Percentiles rank a stretch among this genome's conserved stretches.
Conservation (phyloP, 2,888 invertebrate genomes). For the Apodemia zela region DNA sequence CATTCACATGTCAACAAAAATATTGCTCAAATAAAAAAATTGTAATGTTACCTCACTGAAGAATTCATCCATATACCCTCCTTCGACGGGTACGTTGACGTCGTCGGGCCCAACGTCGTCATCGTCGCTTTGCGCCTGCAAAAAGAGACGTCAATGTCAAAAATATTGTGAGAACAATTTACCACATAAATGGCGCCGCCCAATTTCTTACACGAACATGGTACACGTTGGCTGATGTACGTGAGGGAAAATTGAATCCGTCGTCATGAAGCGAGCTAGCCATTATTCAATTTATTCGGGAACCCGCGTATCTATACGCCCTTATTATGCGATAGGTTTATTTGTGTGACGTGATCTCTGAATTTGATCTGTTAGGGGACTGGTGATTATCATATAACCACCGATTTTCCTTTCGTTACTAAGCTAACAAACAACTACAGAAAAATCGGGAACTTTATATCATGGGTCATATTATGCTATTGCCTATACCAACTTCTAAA, state of each 20-base stretch:
- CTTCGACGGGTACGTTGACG: slow-evolving; percentile 97
- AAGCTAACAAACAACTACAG: no score
- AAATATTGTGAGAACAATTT: not conserved
- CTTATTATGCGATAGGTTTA: slow-evolving; percentile 40
- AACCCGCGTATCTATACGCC: slow-evolving; percentile 47
- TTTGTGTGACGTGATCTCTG: slow-evolving; percentile 21
- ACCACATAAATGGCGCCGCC: slow-evolving; percentile 1
- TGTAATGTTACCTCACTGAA: slow-evolving; percentile 92
- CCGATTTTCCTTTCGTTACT: no score
- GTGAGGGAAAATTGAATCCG: slow-evolving; percentile 67
- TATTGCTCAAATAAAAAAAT: no score
- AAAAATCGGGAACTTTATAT: no score
- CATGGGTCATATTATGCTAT: no score
- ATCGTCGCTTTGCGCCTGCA: slow-evolving; percentile 97
- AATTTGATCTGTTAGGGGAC: not conserved
- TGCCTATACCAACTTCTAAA: no score
- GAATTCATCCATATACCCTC: slow-evolving; percentile 99
- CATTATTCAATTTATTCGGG: slow-evolving; percentile 70
- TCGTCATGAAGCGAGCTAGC: slow-evolving; percentile 59
- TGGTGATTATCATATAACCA: no score
- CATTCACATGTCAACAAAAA: no score
- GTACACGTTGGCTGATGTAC: slow-evolving; percentile 41
- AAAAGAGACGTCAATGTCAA: slow-evolving; percentile 24
- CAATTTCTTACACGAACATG: slow-evolving; percentile 19
- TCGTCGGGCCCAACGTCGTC: slow-evolving; percentile 97